Evolutionary conservation across 2,113 vertebrate species (phyloP).

Genomic region (Tenrec ecaudatus): DNA sequence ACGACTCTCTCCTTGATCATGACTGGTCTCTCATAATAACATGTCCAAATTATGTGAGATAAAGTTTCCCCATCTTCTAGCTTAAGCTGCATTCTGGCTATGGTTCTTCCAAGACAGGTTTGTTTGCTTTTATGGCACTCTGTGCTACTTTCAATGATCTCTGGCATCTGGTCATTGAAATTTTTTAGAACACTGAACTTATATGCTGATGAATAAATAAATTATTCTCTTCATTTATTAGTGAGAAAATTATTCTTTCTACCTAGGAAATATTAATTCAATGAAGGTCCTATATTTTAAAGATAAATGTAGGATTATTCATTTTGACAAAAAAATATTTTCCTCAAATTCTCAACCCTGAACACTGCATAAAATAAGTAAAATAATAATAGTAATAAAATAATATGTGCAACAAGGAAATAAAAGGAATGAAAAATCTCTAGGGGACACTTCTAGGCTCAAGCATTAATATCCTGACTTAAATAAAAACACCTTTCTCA

Average conservation of each 20-base stretch:
- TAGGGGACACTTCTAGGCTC: conserved; percentile 3
- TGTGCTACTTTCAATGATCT: too few species aligned
- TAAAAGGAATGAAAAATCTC: not conserved
- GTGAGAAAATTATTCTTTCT: too few species aligned
- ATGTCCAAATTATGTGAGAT: too few species aligned
- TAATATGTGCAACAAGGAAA: conserved; percentile 57
- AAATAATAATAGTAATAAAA: not conserved
- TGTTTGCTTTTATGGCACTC: too few species aligned
- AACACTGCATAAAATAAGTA: not conserved
- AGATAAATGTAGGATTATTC: not conserved
- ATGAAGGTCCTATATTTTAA: not conserved
- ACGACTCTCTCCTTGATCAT: too few species aligned
- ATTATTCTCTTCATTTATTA: not conserved
- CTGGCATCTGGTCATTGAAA: not conserved
- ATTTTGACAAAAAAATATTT: conserved; percentile 2
- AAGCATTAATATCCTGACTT: conserved; percentile 40
- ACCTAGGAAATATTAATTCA: not conserved
- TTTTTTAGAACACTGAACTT: not conserved
- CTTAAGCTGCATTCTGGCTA: too few species aligned
- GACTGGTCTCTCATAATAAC: too few species aligned
- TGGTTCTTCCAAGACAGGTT: too few species aligned
- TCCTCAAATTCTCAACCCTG: conserved; percentile 25
- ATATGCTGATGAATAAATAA: not conserved
- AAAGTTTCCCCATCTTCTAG: too few species aligned
- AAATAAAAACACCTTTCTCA: conserved; percentile 59